These are phyloP conservation scores for Bubo bubo DNA, from an alignment of 2,113 vertebrate species.

Conservation along the genomic window DNA sequence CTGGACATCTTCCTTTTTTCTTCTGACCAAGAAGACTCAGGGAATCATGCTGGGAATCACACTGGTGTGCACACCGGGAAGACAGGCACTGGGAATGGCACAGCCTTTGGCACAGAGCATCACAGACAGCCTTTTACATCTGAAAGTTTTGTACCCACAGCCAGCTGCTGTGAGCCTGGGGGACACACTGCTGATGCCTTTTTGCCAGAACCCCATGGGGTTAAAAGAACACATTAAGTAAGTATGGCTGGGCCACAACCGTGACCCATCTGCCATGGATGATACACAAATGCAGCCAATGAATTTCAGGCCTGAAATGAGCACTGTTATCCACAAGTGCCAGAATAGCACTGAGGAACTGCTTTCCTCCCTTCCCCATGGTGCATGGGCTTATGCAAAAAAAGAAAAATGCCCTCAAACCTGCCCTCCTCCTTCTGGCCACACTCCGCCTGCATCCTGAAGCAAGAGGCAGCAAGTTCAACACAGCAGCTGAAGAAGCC, in stretches of 20 bases:
- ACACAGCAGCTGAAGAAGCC: not conserved
- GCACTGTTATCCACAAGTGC: fast-evolving
- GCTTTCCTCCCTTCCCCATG: not conserved
- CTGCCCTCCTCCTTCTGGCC: not conserved
- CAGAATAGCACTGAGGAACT: not conserved
- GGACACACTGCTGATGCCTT: not conserved
- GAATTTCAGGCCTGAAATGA: not conserved
- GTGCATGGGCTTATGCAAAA: not conserved
- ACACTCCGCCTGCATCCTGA: not conserved
- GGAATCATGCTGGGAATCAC: not conserved
- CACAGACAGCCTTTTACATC: fast-evolving
- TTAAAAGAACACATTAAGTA: not conserved
- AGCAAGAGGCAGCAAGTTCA: not conserved
- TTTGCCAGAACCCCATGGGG: not conserved
- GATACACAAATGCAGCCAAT: not conserved
- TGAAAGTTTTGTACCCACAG: not conserved
- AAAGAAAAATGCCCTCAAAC: not conserved
- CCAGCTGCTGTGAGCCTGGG: not conserved
- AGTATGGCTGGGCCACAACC: not conserved
- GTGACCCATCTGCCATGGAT: not conserved
- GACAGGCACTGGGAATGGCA: not conserved
- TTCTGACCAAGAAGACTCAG: not conserved
- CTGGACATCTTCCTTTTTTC: not conserved
- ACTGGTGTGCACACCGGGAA: fast-evolving
- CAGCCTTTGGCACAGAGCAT: not conserved